These are phyloP conservation scores for Papilio machaon DNA, from an alignment of 1,140 invertebrate species.

Conservation along the genomic window DNA sequence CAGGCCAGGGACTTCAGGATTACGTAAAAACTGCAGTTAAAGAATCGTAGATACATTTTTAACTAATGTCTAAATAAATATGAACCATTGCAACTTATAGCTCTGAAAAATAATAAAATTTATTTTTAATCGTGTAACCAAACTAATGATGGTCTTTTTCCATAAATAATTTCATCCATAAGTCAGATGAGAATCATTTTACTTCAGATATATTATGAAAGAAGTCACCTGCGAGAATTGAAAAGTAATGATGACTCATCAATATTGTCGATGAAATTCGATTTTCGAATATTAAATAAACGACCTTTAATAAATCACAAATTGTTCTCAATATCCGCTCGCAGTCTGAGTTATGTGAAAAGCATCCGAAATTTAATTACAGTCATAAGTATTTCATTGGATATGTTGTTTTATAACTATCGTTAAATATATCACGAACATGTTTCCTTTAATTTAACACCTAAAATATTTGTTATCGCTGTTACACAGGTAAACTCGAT, in stretches of 20 bases:
- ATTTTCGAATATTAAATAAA: constrained; percentile 13
- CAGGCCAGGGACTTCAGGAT: not conserved
- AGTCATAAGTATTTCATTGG: not conserved
- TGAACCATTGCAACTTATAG: too few relatives aligned
- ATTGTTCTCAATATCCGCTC: not conserved
- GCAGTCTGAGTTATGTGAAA: not conserved
- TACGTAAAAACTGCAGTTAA: constrained; percentile 21
- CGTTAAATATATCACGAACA: too few relatives aligned
- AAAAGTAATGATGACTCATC: constrained; percentile 21
- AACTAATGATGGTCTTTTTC: too few relatives aligned
- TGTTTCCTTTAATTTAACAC: too few relatives aligned
- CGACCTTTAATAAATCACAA: constrained; percentile 9
- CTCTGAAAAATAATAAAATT: too few relatives aligned
- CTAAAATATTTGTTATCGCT: too few relatives aligned
- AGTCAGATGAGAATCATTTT: not conserved
- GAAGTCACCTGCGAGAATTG: not conserved
- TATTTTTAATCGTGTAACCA: too few relatives aligned
- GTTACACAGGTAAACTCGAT: too few relatives aligned
- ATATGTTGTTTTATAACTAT: too few relatives aligned
- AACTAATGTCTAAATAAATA: too few relatives aligned
- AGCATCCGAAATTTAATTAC: not conserved
- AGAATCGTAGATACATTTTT: not conserved
- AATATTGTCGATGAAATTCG: constrained; percentile 19
- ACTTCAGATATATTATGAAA: not conserved
- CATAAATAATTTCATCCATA: not conserved